phyloP scores from a whole-genome alignment of 30 jellyfish, hydroid and myxozoan species.

The Aurelia sp. region DNA sequence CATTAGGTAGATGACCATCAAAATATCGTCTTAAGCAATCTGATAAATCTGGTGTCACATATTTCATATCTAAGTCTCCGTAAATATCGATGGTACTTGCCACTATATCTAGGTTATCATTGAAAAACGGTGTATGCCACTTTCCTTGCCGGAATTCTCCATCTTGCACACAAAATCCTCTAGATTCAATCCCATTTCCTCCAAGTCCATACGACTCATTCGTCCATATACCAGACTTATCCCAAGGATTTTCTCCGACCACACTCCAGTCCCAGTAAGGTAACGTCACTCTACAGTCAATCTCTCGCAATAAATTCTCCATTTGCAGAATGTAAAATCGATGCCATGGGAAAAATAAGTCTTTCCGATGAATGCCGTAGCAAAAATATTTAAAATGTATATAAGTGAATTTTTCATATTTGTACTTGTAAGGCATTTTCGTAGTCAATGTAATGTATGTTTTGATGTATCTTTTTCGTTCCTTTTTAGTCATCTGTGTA shows the following conservation, averaged over 20 bases:
- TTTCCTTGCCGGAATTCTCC: constrained; percentile 80
- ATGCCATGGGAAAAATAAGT: constrained; percentile 93
- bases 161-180: constrained; percentile 84
- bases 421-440: constrained; percentile 56
- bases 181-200: constrained; percentile 60
- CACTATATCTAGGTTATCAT: constrained; percentile 82
- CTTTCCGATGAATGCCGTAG: constrained; percentile 85
- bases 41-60: constrained; percentile 72
- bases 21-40: constrained; percentile 82
- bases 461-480: constrained; percentile 69
- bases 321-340: constrained; percentile 76
- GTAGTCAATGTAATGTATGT: constrained; percentile 81
- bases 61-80: constrained; percentile 43
- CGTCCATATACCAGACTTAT: constrained; percentile 65
- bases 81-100: constrained; percentile 63
- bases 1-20: constrained; percentile 67
- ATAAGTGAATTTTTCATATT: constrained; percentile 81
- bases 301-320: constrained; percentile 86
- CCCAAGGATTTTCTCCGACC: constrained; percentile 84
- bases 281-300: constrained; percentile 87
- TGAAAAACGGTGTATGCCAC: constrained; percentile 91
- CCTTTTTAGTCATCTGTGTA: constrained; percentile 85
- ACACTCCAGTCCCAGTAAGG: constrained; percentile 97
- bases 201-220: constrained; percentile 78
- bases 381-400: constrained; percentile 91